These are phyloP conservation scores for Semaprochilodus insignis DNA, from an alignment of 2,797 vertebrate species.

Conservation along the genomic window DNA sequence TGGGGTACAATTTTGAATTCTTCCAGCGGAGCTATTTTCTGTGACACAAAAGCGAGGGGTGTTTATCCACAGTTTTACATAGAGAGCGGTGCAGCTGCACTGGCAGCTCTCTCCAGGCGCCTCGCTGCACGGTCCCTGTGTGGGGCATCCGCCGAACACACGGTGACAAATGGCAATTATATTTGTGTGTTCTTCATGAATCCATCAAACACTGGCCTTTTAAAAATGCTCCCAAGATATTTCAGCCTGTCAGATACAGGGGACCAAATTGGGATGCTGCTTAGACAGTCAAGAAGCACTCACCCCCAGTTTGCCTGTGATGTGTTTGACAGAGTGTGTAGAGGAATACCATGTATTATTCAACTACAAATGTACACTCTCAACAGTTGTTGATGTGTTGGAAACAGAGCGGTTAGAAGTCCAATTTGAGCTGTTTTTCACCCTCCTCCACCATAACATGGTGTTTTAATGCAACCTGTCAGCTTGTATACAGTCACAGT, in stretches of 20 bases:
- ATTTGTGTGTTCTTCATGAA: conserved; percentile 89
- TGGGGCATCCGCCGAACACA: conserved; percentile 78
- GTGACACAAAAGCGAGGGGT: conserved; percentile 73
- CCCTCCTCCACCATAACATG: conserved; percentile 55
- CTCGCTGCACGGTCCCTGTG: conserved; percentile 71
- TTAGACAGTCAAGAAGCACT: conserved; percentile 81
- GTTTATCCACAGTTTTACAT: conserved; percentile 77
- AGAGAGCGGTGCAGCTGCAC: conserved; percentile 69
- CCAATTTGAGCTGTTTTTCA: conserved; percentile 74
- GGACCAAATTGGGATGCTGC: conserved; percentile 87
- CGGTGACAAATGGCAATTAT: conserved; percentile 90
- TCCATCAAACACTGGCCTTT: conserved; percentile 89
- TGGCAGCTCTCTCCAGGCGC: conserved; percentile 71
- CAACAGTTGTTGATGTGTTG: conserved; percentile 85
- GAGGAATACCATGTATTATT: conserved; percentile 86
- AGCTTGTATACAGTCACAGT: conserved; percentile 63
- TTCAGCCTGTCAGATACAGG: conserved; percentile 83
- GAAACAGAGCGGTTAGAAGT: conserved; percentile 80
- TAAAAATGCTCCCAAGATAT: conserved; percentile 88
- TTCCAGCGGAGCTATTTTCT: conserved; percentile 82
- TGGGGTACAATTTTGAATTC: conserved; percentile 80
- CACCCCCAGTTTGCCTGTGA: conserved; percentile 82
- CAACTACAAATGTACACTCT: conserved; percentile 86
- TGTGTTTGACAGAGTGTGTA: conserved; percentile 87
- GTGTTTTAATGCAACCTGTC: conserved; percentile 73